A percentile compares a stretch with the other conserved stretches of the same genome.
These are phyloP conservation scores for Hydrolagus colliei DNA, from an alignment of 2,797 vertebrate genomes.

Conservation along the genomic window DNA sequence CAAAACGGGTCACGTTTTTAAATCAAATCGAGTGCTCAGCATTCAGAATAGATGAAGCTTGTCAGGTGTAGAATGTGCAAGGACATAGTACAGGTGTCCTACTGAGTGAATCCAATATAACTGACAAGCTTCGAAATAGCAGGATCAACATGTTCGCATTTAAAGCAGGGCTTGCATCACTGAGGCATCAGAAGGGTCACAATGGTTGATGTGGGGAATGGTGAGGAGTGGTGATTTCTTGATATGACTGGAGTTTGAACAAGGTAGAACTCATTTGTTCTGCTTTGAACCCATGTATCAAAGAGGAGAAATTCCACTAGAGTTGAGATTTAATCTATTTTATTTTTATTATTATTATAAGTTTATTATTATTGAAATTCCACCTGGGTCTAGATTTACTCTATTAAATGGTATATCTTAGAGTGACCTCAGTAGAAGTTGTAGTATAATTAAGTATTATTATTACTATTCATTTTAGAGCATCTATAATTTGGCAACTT, in stretches of 20 bases:
- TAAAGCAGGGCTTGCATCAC: background rate
- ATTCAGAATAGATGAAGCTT: constrained; percentile 4
- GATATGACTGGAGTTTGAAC: background rate
- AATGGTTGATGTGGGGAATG: background rate
- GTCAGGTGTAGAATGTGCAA: background rate
- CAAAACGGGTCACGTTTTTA: background rate
- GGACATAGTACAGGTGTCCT: background rate
- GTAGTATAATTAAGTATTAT: too few relatives aligned
- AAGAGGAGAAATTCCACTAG: too few relatives aligned
- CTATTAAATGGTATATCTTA: too few relatives aligned
- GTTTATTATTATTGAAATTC: too few relatives aligned
- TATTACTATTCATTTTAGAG: too few relatives aligned
- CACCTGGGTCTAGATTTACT: too few relatives aligned
- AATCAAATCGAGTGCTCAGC: constrained; percentile 17
- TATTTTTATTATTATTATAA: too few relatives aligned
- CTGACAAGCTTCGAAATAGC: background rate
- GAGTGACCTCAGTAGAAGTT: too few relatives aligned
- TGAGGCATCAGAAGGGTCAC: background rate
- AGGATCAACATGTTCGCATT: background rate
- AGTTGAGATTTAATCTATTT: too few relatives aligned
- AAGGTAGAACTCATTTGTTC: background rate
- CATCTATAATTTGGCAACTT: too few relatives aligned
- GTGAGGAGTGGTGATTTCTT: background rate
- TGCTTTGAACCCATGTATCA: background rate
- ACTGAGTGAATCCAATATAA: background rate